A percentile compares a stretch with the other conserved stretches of the same genome.
These are phyloP conservation scores for Lordiphosa collinella DNA, from an alignment of 1,140 invertebrate genomes.

Conservation along the genomic window DNA sequence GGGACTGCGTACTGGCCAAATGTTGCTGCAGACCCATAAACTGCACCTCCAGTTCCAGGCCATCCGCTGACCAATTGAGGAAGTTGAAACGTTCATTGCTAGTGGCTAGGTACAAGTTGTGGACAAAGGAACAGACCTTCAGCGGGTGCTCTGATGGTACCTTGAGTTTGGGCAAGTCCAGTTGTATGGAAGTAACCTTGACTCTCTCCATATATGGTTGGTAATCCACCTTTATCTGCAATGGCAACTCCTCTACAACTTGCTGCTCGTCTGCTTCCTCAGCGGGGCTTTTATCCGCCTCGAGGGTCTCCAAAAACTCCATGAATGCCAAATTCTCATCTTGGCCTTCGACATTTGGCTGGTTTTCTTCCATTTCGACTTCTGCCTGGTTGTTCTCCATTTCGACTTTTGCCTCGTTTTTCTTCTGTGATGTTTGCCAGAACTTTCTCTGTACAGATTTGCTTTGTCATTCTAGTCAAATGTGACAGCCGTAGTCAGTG, in stretches of 20 bases:
- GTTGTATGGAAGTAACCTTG: not conserved
- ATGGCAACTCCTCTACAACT: not conserved
- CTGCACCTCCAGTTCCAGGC: conserved; percentile 19
- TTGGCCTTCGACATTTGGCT: not conserved
- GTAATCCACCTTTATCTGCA: not conserved
- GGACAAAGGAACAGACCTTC: conserved; percentile 8
- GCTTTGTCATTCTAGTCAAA: not conserved
- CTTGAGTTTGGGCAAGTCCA: not conserved
- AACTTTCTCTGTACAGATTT: too few relatives aligned
- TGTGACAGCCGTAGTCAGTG: not conserved
- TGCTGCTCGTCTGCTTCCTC: not conserved
- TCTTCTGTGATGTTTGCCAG: too few relatives aligned
- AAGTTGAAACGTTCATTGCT: not conserved
- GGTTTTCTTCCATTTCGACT: not conserved
- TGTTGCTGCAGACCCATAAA: conserved; percentile 42
- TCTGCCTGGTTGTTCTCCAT: not conserved
- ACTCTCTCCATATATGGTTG: not conserved
- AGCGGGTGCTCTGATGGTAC: not conserved
- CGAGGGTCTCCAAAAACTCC: not conserved
- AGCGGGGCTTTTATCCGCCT: not conserved
- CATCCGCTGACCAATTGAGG: conserved; percentile 28
- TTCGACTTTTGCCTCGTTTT: not conserved
- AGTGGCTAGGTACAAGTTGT: conserved; percentile 34
- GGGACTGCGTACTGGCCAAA: conserved; percentile 5
- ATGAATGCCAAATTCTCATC: not conserved